These are phyloP conservation scores for Pelobates cultripes DNA, from an alignment of 2,797 vertebrate genomes.

Conservation along the genomic window DNA sequence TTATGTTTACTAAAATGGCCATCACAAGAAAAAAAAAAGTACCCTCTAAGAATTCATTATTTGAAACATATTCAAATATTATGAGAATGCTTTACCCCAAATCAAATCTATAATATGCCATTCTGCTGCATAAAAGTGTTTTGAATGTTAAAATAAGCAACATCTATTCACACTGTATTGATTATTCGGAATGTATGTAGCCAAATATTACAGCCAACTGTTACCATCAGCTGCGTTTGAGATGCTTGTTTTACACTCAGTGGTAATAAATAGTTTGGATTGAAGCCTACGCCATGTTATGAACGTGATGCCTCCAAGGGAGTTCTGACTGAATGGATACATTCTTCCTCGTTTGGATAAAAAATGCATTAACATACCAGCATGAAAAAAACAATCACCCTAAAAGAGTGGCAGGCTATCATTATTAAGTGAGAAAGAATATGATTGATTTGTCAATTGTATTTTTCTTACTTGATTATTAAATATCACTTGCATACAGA, in stretches of 20 bases:
- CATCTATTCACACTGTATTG: too few relatives aligned
- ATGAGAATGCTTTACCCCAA: too few relatives aligned
- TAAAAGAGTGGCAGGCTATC: constrained; percentile 49
- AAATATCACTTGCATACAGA: constrained; percentile 47
- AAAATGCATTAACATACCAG: constrained; percentile 55
- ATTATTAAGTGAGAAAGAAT: constrained; percentile 55
- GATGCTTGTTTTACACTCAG: constrained; percentile 22
- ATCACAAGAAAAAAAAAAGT: too few relatives aligned
- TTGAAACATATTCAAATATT: too few relatives aligned
- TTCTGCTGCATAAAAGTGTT: too few relatives aligned
- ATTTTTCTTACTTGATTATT: constrained; percentile 50
- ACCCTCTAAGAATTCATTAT: too few relatives aligned
- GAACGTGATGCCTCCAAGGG: constrained; percentile 45
- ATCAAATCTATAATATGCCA: too few relatives aligned
- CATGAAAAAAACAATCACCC: constrained; percentile 48
- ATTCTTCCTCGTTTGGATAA: constrained; percentile 37
- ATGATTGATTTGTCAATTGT: constrained; percentile 55
- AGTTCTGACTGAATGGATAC: constrained; percentile 32
- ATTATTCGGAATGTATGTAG: neutral
- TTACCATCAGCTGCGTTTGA: neutral
- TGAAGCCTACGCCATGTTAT: constrained; percentile 32
- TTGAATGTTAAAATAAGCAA: too few relatives aligned
- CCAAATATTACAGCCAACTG: constrained; percentile 19
- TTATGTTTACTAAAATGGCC: too few relatives aligned
- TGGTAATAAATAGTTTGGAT: constrained; percentile 48